These are phyloP conservation scores for Gavia stellata DNA, from an alignment of 2,113 vertebrate species.

Conservation along the genomic window DNA sequence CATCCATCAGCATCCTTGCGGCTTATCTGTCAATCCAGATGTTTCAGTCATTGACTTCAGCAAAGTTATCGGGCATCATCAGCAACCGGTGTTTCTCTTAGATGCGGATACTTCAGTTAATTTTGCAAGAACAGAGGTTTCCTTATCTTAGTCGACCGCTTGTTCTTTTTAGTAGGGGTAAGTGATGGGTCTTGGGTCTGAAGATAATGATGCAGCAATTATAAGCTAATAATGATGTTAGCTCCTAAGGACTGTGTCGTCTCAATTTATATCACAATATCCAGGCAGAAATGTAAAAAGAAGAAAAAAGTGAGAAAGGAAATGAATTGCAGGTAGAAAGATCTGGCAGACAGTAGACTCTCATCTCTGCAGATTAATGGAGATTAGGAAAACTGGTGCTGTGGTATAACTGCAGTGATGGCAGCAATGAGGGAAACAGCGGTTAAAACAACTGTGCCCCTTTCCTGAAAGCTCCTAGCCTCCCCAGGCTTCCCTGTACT, in stretches of 20 bases:
- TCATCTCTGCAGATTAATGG: neutral
- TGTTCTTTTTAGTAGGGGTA: neutral
- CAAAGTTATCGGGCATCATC: neutral
- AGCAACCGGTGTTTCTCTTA: neutral
- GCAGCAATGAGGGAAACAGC: neutral
- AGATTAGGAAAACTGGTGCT: neutral
- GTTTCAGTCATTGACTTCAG: neutral
- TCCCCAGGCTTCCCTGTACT: neutral
- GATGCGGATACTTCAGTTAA: neutral
- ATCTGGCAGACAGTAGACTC: neutral
- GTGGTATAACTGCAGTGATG: accelerated
- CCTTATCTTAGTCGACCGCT: neutral
- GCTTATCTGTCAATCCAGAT: neutral
- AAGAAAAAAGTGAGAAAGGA: too few relatives aligned
- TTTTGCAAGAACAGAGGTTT: neutral
- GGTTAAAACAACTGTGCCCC: accelerated
- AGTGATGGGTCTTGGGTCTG: neutral
- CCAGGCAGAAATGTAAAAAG: neutral
- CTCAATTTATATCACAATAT: neutral
- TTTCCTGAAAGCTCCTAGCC: too few relatives aligned
- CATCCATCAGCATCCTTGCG: neutral
- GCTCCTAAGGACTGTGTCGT: neutral
- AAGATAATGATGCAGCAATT: neutral
- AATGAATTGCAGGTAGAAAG: neutral
- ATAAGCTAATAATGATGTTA: neutral